These are phyloP conservation scores for Cynodonichthys magdalenae DNA, from an alignment of 2,797 vertebrate species.

Conservation along the genomic window DNA sequence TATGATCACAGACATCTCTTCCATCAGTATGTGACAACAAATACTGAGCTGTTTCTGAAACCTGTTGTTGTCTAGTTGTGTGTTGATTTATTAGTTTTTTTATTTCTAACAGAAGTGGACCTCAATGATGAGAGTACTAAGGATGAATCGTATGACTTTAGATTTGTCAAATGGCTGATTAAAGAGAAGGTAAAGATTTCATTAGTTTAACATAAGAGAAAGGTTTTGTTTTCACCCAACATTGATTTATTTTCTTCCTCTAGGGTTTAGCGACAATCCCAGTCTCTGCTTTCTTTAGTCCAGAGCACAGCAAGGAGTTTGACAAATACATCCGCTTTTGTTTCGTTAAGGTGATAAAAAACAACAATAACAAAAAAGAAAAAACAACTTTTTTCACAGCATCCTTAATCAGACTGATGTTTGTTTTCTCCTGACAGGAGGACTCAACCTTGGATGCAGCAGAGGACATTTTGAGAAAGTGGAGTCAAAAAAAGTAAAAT, in stretches of 20 bases:
- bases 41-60: neutral
- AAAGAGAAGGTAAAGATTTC: slow-evolving; percentile 87
- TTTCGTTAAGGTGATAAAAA: slow-evolving; percentile 88
- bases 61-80: neutral
- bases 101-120: slow-evolving; percentile 78
- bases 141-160: slow-evolving; percentile 81
- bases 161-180: slow-evolving; percentile 91
- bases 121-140: slow-evolving; percentile 72
- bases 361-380: too few species aligned
- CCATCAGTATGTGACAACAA: slow-evolving; percentile 83
- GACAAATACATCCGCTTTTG: slow-evolving; percentile 92
- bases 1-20: slow-evolving; percentile 88
- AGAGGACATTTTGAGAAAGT: slow-evolving; percentile 85
- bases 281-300: slow-evolving; percentile 87
- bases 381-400: neutral
- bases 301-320: slow-evolving; percentile 83
- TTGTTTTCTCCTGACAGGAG: slow-evolving; percentile 76
- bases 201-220: neutral
- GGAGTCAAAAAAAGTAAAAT: slow-evolving; percentile 71
- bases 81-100: neutral
- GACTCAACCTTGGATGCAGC: slow-evolving; percentile 89
- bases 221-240: neutral
- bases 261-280: slow-evolving; percentile 92
- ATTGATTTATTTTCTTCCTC: slow-evolving; percentile 1
- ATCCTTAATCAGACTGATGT: neutral